Base-by-base conservation (phyloP, 2,113 vertebrate species). In the Peromyscus californicus region DNA sequence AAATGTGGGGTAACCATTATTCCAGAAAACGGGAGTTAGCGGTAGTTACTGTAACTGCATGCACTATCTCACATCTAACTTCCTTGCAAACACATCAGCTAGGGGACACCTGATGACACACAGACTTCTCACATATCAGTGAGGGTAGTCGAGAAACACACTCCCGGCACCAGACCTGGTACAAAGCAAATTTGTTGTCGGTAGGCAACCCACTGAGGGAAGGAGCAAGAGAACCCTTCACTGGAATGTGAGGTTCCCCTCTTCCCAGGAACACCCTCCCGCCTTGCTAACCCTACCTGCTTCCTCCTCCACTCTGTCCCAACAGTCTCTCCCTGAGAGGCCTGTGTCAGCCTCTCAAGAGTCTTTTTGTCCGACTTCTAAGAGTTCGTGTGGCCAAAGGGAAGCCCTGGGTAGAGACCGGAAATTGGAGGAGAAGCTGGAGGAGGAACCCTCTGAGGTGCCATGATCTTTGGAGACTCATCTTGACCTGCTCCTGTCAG, bases 111-210 rank as follows among this genome's bases (percentile, higher is more conserved):
- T 42, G 70, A 33, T 69, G 76, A 82, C 84, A 82, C 59, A 65
- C 5, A 7, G 8, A 48, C 17, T 9, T n/a, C 70, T 85, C 65
- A 63, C 69, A 51, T 42, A 67, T 80, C 70, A 75, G 16, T 19
- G 65, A 75, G 59, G 31, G 65, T 69, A 69, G 82, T 82, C 4
- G 24, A 31, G 63, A 93, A 51, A 90, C 45, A 39, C 5, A 29
- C 42, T 54, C 84, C 31, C 26, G 4, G 70, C n/a, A 39, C 19
- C 31, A 7, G n/a, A 72, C 5, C 80, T 9, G 2, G 36, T 29
- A 91, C 67, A 93, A 82, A 86, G 67, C 69, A 84, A 89, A 63
- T 29, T 65, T 69, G 83, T 91, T 91, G 45, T 59, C 92, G 57
- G 31, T 16, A 72, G 76, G 16, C 51, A 48, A 24, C 26, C 72